These are phyloP conservation scores for Phasia obesa DNA, from an alignment of 2,888 invertebrate species.

Conservation along the genomic window DNA sequence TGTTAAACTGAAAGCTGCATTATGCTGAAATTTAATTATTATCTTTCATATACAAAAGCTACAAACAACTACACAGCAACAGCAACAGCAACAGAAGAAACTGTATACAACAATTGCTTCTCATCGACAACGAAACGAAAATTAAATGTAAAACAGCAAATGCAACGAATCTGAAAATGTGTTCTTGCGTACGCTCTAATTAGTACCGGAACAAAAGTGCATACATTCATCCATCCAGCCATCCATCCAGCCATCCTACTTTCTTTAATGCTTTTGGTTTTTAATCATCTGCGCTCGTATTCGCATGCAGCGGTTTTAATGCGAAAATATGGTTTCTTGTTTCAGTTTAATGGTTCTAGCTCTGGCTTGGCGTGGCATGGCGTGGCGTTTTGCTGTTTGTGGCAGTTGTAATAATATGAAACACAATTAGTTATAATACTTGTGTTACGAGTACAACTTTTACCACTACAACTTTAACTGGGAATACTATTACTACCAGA, in stretches of 20 bases:
- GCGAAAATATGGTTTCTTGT: slow-evolving; percentile 32
- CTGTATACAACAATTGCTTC: slow-evolving; percentile 42
- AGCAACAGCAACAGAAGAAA: slow-evolving; percentile 5
- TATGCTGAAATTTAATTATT: slow-evolving; percentile 65
- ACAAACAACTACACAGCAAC: slow-evolving; percentile 9
- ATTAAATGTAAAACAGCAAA: slow-evolving; percentile 35
- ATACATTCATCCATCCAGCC: background rate
- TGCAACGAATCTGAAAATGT: slow-evolving; percentile 57
- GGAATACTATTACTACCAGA: slow-evolving; percentile 18
- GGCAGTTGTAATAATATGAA: slow-evolving; percentile 26
- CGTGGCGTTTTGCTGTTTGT: background rate
- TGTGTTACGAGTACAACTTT: slow-evolving; percentile 5
- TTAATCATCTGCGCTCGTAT: slow-evolving; percentile 12
- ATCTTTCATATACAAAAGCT: slow-evolving; percentile 30
- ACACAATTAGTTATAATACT: slow-evolving; percentile 32
- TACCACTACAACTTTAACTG: slow-evolving; percentile 19
- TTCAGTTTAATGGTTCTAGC: slow-evolving; percentile 28
- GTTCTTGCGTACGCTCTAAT: slow-evolving; percentile 63
- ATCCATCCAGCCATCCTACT: slow-evolving; percentile 11
- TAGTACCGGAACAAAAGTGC: slow-evolving; percentile 57
- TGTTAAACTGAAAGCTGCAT: slow-evolving; percentile 41
- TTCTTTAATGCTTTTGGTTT: slow-evolving; percentile 32
- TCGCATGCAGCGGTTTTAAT: slow-evolving; percentile 8
- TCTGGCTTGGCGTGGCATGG: too few species aligned
- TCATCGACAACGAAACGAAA: slow-evolving; percentile 49